Percentiles rank a stretch among this genome's conserved stretches.
phyloP scores from a whole-genome alignment of 1,140 invertebrate species.

The Idris sp. region DNA sequence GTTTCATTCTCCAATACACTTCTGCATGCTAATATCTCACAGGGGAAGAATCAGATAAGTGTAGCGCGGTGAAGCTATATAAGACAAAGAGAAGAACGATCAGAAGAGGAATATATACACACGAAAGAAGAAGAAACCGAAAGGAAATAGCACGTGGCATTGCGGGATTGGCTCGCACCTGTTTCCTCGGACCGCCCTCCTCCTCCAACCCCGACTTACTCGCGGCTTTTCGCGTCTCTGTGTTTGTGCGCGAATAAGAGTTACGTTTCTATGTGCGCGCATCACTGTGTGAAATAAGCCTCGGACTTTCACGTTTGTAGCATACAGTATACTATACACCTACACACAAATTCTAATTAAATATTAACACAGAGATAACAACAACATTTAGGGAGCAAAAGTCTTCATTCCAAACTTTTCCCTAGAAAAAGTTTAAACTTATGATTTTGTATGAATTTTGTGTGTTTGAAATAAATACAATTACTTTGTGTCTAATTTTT shows the following conservation, averaged over 20 bases:
- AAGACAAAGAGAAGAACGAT: conserved; percentile 51
- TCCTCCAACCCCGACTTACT: conserved; percentile 64
- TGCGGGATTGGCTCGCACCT: conserved; percentile 75
- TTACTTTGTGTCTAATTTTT: no score
- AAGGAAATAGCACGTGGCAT: conserved; percentile 74
- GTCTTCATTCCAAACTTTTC: no score
- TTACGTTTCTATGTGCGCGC: conserved; percentile 20
- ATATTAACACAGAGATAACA: no score
- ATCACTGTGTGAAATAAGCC: conserved; percentile 2
- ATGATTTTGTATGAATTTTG: no score
- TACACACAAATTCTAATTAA: no score
- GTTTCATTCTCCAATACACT: conserved; percentile 52
- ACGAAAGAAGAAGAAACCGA: conserved; percentile 58
- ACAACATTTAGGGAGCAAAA: no score
- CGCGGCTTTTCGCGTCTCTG: conserved; percentile 63
- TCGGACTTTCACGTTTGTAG: conserved; percentile 38
- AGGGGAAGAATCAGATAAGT: conserved; percentile 58
- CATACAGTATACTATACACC: no score
- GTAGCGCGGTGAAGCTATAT: conserved; percentile 48
- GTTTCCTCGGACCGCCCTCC: conserved; percentile 74
- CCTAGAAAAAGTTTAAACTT: no score
- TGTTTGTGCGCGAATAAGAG: conserved; percentile 51
- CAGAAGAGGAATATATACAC: conserved; percentile 54
- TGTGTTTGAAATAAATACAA: no score
- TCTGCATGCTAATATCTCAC: conserved; percentile 57